These are phyloP conservation scores for Sanderia malayensis DNA, from an alignment of 30 jellyfish, hydroid and myxozoan species.

Conservation along the genomic window DNA sequence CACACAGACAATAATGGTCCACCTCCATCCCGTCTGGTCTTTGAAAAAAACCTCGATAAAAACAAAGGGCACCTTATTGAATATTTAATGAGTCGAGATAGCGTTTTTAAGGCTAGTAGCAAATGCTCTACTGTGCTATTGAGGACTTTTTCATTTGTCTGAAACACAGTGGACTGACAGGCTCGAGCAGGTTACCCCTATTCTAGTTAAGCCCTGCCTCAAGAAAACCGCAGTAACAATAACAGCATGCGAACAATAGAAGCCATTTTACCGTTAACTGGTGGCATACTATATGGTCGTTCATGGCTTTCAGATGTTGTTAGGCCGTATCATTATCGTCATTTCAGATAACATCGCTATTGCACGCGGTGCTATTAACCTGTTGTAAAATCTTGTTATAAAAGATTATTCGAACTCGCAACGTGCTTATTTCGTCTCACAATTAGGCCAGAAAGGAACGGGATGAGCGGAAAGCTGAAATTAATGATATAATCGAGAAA, in stretches of 20 bases:
- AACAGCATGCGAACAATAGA: not conserved
- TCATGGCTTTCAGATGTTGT: too few relatives aligned
- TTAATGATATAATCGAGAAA: conserved; percentile 25
- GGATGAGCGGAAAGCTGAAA: conserved; percentile 38
- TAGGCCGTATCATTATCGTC: not conserved
- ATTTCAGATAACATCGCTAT: not conserved
- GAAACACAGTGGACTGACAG: not conserved
- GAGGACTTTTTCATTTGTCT: not conserved
- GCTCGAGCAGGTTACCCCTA: not conserved
- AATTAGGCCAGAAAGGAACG: conserved; percentile 47
- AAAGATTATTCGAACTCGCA: too few relatives aligned
- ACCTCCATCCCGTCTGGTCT: too few relatives aligned
- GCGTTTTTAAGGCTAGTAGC: not conserved
- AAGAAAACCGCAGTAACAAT: conserved; percentile 3
- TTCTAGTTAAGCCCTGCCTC: not conserved
- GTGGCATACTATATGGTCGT: not conserved
- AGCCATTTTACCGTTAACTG: conserved; percentile 5
- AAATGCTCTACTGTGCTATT: not conserved
- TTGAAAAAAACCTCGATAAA: too few relatives aligned
- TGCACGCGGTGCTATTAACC: not conserved
- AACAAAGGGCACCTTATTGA: not conserved
- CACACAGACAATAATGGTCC: too few relatives aligned
- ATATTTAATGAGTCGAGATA: not conserved
- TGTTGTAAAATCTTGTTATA: too few relatives aligned
- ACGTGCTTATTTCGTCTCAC: too few relatives aligned